Evolutionary conservation across 2,113 vertebrate genomes (phyloP), one percentile per base, ranked within the genome.

Genomic region (Myrmecophaga tridactyla): DNA sequence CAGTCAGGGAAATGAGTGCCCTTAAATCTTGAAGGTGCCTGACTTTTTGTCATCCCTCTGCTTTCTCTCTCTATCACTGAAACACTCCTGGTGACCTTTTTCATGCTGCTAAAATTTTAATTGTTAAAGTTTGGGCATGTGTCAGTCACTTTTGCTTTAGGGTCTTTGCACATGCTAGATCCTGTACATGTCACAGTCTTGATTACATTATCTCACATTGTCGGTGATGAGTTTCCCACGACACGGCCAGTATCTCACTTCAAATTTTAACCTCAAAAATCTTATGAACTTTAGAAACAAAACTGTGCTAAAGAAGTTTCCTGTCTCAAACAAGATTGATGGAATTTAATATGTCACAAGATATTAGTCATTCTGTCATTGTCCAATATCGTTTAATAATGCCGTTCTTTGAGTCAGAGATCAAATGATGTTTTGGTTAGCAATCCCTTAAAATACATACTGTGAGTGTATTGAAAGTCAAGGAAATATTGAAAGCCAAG

Each of bases 181-280:
- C 46, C 72, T n/a, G 21, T 46, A 31, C 1, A 2, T 14, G 20
- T 20, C 36, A 3, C 34, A 58, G 5, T 7, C 39, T 3, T 51
- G 13, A 25, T 3, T 29, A 41, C 60, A 39, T 29, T 5, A 65
- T 34, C 18, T 84, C 8, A 72, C 4, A 4, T 17, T 8, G 7
- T 23, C 48, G 36, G 80, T 39, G 11, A 15, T 8, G 0, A 18
- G 46, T 10, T 53, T 86, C 63, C 46, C 18, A 7, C 0, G 20
- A 41, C 0, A 5, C 8, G 0, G 17, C 7, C n/a, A 0, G 0
- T 29, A 31, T 62, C 15, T 70, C 23, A 15, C 62, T 48, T 48
- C 11, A 48, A 48, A 48, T 11, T 7, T 11, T 48, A 48, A 48
- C 7, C 46, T 31, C 31, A 41, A 46, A 46, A 20, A 39, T 82